phyloP scores from a whole-genome alignment of 2,888 invertebrate species.

The Caenorhabditis angaria region DNA sequence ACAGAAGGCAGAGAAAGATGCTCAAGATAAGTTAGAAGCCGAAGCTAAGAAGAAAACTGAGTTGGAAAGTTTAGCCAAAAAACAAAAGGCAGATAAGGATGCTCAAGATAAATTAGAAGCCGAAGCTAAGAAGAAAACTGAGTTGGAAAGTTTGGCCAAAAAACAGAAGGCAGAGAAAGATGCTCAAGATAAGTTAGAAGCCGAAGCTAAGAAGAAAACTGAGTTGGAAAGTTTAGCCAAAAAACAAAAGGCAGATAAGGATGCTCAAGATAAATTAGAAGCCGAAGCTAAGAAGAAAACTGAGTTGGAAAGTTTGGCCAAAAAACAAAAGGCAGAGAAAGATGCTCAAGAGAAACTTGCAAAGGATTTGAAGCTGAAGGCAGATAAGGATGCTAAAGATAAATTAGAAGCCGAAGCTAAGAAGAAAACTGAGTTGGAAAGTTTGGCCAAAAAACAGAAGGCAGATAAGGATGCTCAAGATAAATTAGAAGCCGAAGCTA shows the following conservation, averaged over 20 bases:
- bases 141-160: too few relatives aligned
- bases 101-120: slow-evolving; percentile 11
- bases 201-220: slow-evolving; percentile 6
- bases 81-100: slow-evolving; percentile 9
- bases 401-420: too few relatives aligned
- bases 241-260: slow-evolving; percentile 2
- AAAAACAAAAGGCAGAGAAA: background rate
- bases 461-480: slow-evolving; percentile 20
- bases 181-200: background rate
- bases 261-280: background rate
- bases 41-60: slow-evolving; percentile 7
- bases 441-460: slow-evolving; percentile 11
- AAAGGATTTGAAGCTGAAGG: background rate
- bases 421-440: slow-evolving; percentile 14
- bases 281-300: slow-evolving; percentile 5
- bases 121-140: slow-evolving; percentile 5
- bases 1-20: background rate
- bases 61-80: slow-evolving; percentile 3
- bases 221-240: slow-evolving; percentile 7
- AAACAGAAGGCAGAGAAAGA: slow-evolving; percentile 5
- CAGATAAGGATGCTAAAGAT: slow-evolving; percentile 3
- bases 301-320: too few relatives aligned
- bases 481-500: too few relatives aligned
- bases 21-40: background rate
- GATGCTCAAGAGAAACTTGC: slow-evolving; percentile 8